Conservation (phyloP, 2,888 invertebrate species). For the Caenorhabditis doughertyi region DNA sequence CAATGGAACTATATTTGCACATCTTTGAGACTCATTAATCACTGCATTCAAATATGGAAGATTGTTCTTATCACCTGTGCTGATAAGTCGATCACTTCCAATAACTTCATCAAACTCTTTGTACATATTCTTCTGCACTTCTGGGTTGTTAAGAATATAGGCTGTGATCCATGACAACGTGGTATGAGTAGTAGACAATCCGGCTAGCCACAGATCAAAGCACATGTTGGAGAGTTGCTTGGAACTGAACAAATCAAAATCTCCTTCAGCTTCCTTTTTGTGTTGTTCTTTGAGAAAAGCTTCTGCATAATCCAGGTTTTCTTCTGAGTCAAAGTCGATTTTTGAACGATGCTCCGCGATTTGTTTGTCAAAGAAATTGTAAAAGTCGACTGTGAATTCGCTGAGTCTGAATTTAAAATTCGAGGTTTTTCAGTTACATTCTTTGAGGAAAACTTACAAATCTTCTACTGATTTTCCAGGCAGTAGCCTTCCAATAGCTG, state of each 20-base stretch:
- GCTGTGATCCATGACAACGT: conserved; percentile 66
- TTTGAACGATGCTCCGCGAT: conserved; percentile 5
- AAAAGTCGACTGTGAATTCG: conserved; percentile 15
- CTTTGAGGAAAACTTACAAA: conserved; percentile 4
- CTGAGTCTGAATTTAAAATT: conserved; percentile 14
- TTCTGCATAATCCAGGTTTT: conserved; percentile 17
- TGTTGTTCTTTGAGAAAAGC: conserved; percentile 22
- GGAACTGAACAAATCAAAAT: neutral
- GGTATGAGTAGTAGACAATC: conserved; percentile 68
- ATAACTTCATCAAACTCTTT: conserved; percentile 65
- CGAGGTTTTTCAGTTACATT: neutral
- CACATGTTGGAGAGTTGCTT: conserved; percentile 41
- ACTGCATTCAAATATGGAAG: conserved; percentile 69
- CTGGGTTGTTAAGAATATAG: conserved; percentile 62
- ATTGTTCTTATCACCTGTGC: conserved; percentile 48
- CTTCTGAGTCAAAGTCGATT: conserved; percentile 17
- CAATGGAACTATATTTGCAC: conserved; percentile 57
- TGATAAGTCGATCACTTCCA: conserved; percentile 60
- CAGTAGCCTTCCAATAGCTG: neutral
- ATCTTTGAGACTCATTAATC: conserved; percentile 58
- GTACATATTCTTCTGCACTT: conserved; percentile 62
- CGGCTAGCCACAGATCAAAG: conserved; percentile 70
- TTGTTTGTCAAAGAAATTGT: conserved; percentile 19
- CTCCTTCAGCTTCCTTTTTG: conserved; percentile 9
- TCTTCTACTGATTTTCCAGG: conserved; percentile 20